Conservation (phyloP, 1,140 invertebrate species). For the Drosophila trapezifrons region DNA sequence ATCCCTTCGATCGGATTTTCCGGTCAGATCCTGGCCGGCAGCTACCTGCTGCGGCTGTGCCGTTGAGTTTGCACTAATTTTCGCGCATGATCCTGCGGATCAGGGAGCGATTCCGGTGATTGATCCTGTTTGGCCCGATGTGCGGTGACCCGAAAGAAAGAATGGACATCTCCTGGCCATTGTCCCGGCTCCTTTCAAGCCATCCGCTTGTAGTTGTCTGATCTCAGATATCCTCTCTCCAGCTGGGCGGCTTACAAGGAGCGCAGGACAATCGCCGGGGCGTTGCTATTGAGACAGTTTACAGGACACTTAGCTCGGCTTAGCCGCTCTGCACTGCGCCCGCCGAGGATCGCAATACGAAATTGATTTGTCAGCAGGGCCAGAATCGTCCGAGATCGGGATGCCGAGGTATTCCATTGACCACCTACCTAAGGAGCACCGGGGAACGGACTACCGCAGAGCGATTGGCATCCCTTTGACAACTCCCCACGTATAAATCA, state of each 20-base stretch:
- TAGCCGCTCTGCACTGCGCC: constrained; percentile 19
- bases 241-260: constrained; percentile 70
- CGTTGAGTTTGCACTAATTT: constrained; percentile 72
- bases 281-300: constrained; percentile 80
- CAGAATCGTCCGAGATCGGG: neutral
- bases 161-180: constrained; percentile 26
- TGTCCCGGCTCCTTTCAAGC: constrained; percentile 42
- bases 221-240: constrained; percentile 34
- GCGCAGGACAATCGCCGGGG: constrained; percentile 47
- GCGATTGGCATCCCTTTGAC: constrained; percentile 34
- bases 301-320: constrained; percentile 69
- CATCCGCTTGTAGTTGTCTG: neutral
- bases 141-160: constrained; percentile 67
- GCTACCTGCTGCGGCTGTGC: constrained; percentile 10
- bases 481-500: constrained; percentile 74
- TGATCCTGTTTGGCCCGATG: constrained; percentile 75
- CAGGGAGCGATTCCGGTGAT: constrained; percentile 57
- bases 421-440: constrained; percentile 65
- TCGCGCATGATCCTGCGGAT: constrained; percentile 68
- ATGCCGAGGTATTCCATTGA: constrained; percentile 66
- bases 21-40: constrained; percentile 58
- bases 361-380: constrained; percentile 77
- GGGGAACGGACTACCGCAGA: constrained; percentile 49
- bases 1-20: constrained; percentile 82
- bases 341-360: constrained; percentile 24